Evolutionary conservation across 2,113 vertebrate species (phyloP).

Genomic region (Microcebus jonahi): DNA sequence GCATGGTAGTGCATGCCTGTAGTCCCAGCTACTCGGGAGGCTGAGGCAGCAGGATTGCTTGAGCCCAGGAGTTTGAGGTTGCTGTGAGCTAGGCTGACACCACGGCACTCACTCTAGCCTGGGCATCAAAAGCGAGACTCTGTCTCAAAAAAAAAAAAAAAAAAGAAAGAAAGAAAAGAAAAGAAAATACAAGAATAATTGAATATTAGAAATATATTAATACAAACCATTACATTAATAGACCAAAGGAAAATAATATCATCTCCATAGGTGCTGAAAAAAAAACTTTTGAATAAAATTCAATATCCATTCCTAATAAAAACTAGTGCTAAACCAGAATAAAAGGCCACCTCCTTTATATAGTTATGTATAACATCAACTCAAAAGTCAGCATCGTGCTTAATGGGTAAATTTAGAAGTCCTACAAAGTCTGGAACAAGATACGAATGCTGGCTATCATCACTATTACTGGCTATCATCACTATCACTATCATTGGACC

Average conservation of each 20-base stretch:
- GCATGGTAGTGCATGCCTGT: too few species aligned
- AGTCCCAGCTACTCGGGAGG: too few species aligned
- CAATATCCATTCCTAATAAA: not conserved
- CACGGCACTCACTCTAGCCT: too few species aligned
- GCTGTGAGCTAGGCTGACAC: too few species aligned
- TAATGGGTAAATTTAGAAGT: not conserved
- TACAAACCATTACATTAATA: not conserved
- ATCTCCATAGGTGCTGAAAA: not conserved
- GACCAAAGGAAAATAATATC: not conserved
- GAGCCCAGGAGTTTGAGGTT: too few species aligned
- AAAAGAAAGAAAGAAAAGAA: too few species aligned
- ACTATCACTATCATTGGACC: not conserved
- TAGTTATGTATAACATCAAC: not conserved
- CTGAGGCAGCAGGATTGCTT: too few species aligned
- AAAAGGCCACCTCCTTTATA: not conserved
- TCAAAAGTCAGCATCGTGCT: not conserved
- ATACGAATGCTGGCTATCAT: not conserved
- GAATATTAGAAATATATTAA: not conserved
- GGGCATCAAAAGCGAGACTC: too few species aligned
- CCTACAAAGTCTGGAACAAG: not conserved
- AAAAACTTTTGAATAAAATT: not conserved
- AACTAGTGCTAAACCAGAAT: not conserved
- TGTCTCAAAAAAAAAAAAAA: too few species aligned
- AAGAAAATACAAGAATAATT: not conserved
- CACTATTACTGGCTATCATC: not conserved